A percentile compares a stretch with the other conserved stretches of the same genome.
Evolutionary conservation across 2,113 vertebrate species (phyloP).

Genomic region (Hirundichthys speculiger): DNA sequence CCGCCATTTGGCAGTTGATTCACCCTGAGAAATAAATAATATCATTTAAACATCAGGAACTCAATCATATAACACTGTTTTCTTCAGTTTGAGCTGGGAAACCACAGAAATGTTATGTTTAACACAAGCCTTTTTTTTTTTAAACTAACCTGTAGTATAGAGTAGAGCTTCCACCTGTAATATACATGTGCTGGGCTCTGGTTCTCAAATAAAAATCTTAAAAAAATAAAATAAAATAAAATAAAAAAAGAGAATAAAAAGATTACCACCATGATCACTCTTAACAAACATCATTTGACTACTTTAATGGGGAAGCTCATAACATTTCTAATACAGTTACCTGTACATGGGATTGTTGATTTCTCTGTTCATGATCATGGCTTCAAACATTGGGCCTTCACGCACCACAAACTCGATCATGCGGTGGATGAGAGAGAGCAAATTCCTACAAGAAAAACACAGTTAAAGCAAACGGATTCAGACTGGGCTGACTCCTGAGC

Average conservation of each 20-base stretch:
- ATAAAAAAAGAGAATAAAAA: too few relatives aligned
- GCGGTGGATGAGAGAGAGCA: slow-evolving; percentile 99
- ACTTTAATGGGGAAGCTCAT: rapidly evolving
- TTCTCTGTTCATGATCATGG: slow-evolving; percentile 99
- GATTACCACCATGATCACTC: neutral
- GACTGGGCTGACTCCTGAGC: slow-evolving; percentile 70
- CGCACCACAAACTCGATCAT: slow-evolving; percentile 99
- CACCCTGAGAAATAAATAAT: slow-evolving; percentile 81
- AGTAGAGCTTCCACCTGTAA: slow-evolving; percentile 98
- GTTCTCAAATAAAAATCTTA: slow-evolving; percentile 99
- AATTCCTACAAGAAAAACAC: slow-evolving; percentile 99
- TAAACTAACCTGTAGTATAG: slow-evolving; percentile 92
- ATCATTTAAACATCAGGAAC: neutral
- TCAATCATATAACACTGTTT: neutral
- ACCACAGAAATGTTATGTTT: too few relatives aligned
- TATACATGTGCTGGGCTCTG: slow-evolving; percentile 99
- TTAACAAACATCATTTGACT: neutral
- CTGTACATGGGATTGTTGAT: slow-evolving; percentile 99
- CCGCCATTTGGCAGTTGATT: slow-evolving; percentile 95
- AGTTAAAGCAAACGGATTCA: slow-evolving; percentile 99
- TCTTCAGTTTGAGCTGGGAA: too few relatives aligned
- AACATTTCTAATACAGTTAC: slow-evolving; percentile 57
- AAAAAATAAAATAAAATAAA: slow-evolving; percentile 4
- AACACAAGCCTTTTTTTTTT: neutral
- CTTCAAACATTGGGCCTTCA: slow-evolving; percentile 99